A percentile compares a stretch with the other conserved stretches of the same genome.
phyloP scores from a whole-genome alignment of 2,797 vertebrate species.

The Lacerta viridis region DNA sequence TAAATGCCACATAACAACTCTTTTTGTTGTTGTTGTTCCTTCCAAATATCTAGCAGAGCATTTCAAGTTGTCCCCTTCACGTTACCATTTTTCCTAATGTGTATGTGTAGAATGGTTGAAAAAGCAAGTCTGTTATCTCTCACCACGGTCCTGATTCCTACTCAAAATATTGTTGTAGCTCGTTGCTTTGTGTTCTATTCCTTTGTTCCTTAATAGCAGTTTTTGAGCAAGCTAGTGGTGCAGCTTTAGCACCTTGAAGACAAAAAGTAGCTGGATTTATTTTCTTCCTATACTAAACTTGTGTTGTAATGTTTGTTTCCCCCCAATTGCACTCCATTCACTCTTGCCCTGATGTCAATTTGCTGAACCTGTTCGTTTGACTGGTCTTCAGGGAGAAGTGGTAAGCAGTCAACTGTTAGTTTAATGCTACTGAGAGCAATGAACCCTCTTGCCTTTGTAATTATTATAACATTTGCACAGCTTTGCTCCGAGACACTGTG shows the following conservation, averaged over 20 bases:
- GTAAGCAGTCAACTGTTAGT: conserved; percentile 80
- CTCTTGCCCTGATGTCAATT: conserved; percentile 61
- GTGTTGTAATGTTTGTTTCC: conserved; percentile 46
- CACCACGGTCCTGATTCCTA: neutral
- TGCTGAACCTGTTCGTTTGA: conserved; percentile 66
- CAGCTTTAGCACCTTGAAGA: neutral
- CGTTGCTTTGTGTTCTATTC: neutral
- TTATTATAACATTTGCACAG: no score
- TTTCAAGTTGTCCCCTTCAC: neutral
- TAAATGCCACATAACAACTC: neutral
- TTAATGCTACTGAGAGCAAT: neutral
- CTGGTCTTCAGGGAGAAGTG: conserved; percentile 85
- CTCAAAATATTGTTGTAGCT: neutral
- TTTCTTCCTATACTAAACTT: conserved; percentile 41
- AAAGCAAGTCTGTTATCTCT: neutral
- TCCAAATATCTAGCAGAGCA: neutral
- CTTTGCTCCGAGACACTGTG: neutral
- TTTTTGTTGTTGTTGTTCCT: neutral
- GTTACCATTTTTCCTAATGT: neutral
- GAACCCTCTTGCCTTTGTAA: neutral
- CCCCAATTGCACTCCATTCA: conserved; percentile 54
- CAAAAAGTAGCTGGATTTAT: neutral
- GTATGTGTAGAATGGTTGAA: neutral
- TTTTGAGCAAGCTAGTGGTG: neutral
- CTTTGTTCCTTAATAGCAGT: neutral